Evolutionary conservation across 2,888 invertebrate genomes (phyloP).

Genomic region (Belgica antarctica): DNA sequence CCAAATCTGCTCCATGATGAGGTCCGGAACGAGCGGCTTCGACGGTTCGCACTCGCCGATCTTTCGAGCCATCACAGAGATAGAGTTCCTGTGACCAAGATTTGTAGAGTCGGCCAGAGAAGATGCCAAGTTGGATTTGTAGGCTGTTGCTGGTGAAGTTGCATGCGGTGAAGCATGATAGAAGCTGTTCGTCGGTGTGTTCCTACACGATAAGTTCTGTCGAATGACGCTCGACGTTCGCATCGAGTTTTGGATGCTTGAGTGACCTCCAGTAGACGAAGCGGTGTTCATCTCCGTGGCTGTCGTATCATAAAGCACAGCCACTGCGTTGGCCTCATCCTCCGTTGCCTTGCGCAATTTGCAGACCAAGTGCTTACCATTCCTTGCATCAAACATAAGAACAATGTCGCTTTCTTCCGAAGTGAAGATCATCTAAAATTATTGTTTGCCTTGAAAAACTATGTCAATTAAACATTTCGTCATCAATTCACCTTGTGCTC

Average conservation of each 20-base stretch:
- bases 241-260: constrained; percentile 16
- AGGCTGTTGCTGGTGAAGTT: constrained; percentile 54
- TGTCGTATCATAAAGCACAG: background rate
- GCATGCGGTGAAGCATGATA: constrained; percentile 43
- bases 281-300: background rate
- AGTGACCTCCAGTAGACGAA: constrained; percentile 15
- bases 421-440: constrained; percentile 67
- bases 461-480: too few relatives aligned
- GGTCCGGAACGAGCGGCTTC: constrained; percentile 75
- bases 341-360: constrained; percentile 70
- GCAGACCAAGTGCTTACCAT: constrained; percentile 79
- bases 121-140: constrained; percentile 53
- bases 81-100: constrained; percentile 51
- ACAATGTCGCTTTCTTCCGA: constrained; percentile 76
- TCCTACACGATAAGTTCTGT: constrained; percentile 13
- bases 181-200: constrained; percentile 45
- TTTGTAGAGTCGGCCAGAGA: constrained; percentile 56
- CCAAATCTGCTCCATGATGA: constrained; percentile 89
- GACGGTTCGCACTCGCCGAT: constrained; percentile 58
- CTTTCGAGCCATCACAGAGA: constrained; percentile 57
- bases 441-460: background rate
- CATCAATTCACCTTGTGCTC: constrained; percentile 51
- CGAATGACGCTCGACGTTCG: background rate
- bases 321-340: constrained; percentile 66
- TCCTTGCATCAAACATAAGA: constrained; percentile 73